A percentile compares a stretch with the other conserved stretches of the same genome.
Conservation (phyloP, 1,140 invertebrate species). For the Drosophila kikkawai region DNA sequence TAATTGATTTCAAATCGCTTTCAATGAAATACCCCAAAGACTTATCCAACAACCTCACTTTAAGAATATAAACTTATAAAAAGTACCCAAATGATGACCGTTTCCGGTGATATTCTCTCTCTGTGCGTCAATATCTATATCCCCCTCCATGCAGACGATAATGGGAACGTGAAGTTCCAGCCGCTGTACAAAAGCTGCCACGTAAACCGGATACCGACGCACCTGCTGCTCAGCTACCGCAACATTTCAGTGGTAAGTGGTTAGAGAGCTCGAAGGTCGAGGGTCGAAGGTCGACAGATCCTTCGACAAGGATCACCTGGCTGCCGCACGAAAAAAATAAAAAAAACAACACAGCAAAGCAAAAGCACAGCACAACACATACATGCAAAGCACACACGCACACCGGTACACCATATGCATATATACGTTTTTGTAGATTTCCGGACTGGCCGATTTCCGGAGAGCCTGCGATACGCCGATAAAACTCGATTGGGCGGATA, state of each 20-base stretch:
- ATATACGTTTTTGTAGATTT: slow-evolving; percentile 34
- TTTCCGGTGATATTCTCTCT: slow-evolving; percentile 25
- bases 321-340: slow-evolving; percentile 54
- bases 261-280: slow-evolving; percentile 58
- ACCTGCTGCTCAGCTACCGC: slow-evolving; percentile 86
- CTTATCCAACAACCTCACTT: neutral
- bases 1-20: neutral
- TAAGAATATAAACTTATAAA: neutral
- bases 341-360: slow-evolving; percentile 27
- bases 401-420: slow-evolving; percentile 33
- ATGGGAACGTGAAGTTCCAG: slow-evolving; percentile 86
- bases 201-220: slow-evolving; percentile 86
- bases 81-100: slow-evolving; percentile 1
- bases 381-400: slow-evolving; percentile 36
- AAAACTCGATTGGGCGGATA: slow-evolving; percentile 22
- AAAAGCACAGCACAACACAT: slow-evolving; percentile 44
- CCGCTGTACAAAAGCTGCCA: slow-evolving; percentile 87
- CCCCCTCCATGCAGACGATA: slow-evolving; percentile 69
- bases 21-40: neutral
- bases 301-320: slow-evolving; percentile 35
- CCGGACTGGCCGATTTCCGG: slow-evolving; percentile 33
- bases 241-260: slow-evolving; percentile 86
- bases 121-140: slow-evolving; percentile 27
- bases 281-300: slow-evolving; percentile 17
- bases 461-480: slow-evolving; percentile 18